These are phyloP conservation scores for Coenonympha glycerion DNA, from an alignment of 2,888 invertebrate species.

Conservation along the genomic window DNA sequence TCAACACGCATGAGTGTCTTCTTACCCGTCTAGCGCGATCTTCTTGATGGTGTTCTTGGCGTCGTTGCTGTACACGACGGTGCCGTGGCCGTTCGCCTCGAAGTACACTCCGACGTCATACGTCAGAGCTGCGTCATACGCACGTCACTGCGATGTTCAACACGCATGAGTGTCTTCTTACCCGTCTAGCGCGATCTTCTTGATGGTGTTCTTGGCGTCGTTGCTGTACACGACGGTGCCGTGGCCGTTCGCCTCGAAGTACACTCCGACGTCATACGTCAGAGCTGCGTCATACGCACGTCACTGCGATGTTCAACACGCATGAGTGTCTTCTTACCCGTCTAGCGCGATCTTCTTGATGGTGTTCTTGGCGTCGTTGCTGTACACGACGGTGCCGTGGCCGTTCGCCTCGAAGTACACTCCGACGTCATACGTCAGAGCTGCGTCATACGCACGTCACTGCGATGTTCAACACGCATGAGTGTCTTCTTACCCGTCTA, in stretches of 20 bases:
- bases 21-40: slow-evolving; percentile 65
- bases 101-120: slow-evolving; percentile 98
- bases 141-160: slow-evolving; percentile 94
- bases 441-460: slow-evolving; percentile 93
- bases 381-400: slow-evolving; percentile 96
- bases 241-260: slow-evolving; percentile 99
- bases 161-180: no score
- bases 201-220: slow-evolving; percentile 77
- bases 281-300: slow-evolving; percentile 92
- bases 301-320: slow-evolving; percentile 93
- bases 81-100: slow-evolving; percentile 99
- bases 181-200: slow-evolving; percentile 65
- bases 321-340: no score
- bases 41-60: slow-evolving; percentile 77
- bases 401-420: slow-evolving; percentile 99
- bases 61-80: slow-evolving; percentile 86
- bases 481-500: slow-evolving; percentile 64
- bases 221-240: slow-evolving; percentile 93
- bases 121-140: slow-evolving; percentile 89
- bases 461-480: slow-evolving; percentile 93
- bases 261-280: slow-evolving; percentile 95
- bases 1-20: no score
- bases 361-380: slow-evolving; percentile 78
- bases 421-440: slow-evolving; percentile 93
- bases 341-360: slow-evolving; percentile 71